These are phyloP conservation scores for Halichondria panicea DNA, from an alignment of 37 sponge, comb jelly and placozoan species.

Conservation along the genomic window DNA sequence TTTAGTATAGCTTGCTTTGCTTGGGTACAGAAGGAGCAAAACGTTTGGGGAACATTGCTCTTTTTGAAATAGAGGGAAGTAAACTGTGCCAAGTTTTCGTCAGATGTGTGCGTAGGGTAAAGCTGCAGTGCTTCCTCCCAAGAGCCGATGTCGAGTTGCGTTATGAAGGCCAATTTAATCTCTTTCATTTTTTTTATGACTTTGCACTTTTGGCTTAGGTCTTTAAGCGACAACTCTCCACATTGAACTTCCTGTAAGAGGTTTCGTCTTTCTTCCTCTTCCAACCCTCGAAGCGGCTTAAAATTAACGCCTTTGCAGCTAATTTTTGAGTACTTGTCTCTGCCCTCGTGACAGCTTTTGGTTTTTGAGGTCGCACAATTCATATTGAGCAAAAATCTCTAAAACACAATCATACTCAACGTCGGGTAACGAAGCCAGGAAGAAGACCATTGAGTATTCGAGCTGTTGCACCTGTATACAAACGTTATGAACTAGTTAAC, in stretches of 20 bases:
- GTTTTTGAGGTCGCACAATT: neutral
- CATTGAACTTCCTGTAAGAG: neutral
- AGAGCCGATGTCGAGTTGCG: neutral
- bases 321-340: neutral
- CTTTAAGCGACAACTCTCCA: neutral
- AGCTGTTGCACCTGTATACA: neutral
- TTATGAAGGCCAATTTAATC: neutral
- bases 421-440: neutral
- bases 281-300: neutral
- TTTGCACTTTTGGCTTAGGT: neutral
- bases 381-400: neutral
- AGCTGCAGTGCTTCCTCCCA: neutral
- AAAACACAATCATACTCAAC: neutral
- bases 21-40: neutral
- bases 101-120: neutral
- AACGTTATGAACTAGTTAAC: neutral
- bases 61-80: neutral
- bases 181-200: neutral
- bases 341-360: neutral
- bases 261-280: neutral
- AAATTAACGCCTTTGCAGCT: neutral
- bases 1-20: neutral
- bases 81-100: neutral
- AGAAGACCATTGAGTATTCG: neutral
- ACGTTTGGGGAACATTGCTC: neutral